These are phyloP conservation scores for Phortica variegata DNA, from an alignment of 1,140 invertebrate genomes.

Conservation along the genomic window DNA sequence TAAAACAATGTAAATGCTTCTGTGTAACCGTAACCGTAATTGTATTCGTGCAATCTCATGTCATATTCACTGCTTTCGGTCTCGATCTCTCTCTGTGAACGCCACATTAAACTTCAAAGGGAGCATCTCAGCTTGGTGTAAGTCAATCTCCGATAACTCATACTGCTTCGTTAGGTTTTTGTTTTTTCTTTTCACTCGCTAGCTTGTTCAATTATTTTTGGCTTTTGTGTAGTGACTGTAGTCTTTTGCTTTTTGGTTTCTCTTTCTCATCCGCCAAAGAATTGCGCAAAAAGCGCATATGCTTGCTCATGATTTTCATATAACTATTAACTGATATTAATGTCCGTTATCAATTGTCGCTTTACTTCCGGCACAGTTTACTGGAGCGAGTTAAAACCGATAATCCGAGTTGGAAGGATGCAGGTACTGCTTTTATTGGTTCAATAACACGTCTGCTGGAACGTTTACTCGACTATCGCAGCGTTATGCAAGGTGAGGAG, in stretches of 20 bases:
- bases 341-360: too few relatives aligned
- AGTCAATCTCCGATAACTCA: too few relatives aligned
- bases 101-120: conserved; percentile 67
- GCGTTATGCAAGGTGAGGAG: conserved; percentile 88
- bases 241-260: too few relatives aligned
- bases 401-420: conserved; percentile 86
- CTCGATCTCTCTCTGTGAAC: too few relatives aligned
- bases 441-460: conserved; percentile 88
- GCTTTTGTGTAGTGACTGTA: too few relatives aligned
- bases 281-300: too few relatives aligned
- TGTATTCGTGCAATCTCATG: conserved; percentile 36
- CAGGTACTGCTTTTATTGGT: conserved; percentile 85
- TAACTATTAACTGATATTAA: too few relatives aligned
- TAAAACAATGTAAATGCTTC: not conserved
- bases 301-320: too few relatives aligned
- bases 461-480: conserved; percentile 86
- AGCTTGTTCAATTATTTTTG: too few relatives aligned
- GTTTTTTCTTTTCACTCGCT: too few relatives aligned
- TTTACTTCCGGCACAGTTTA: conserved; percentile 69
- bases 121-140: conserved; percentile 89
- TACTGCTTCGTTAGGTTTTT: too few relatives aligned
- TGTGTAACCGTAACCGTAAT: conserved; percentile 25
- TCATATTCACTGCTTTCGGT: conserved; percentile 37
- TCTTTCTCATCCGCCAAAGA: too few relatives aligned
- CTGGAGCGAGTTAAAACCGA: conserved; percentile 82